Evolutionary conservation across 2,888 invertebrate species (phyloP), one percentile per base, ranked within the genome.

Genomic region (Epiblema foenella): DNA sequence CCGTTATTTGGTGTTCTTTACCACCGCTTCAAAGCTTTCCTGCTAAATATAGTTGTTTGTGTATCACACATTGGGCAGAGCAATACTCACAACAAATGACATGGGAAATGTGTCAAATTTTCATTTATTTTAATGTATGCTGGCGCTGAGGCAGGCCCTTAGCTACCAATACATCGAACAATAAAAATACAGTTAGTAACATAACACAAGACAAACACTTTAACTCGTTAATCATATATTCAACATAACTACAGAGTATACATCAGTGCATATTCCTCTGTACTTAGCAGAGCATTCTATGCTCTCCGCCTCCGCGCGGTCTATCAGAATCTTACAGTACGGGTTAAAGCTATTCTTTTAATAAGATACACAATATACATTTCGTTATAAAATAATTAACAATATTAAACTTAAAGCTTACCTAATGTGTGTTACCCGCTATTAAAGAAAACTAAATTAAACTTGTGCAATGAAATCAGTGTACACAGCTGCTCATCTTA

Each of bases 11-110:
- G 84, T 83, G 83, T 80, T 78, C 83, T 79, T 78, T 82, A 81
- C 83, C 81, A 83, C 82, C 84, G 84, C 85, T 85, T 84, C 77
- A 79, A n/a, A 79, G 86, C 87, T 87, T 87, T 74, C 77, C 79
- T 77, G 75, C 73, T 80, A 78, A 79, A 62, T 71, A 67, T 71
- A 67, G 54, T 52, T 65, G 66, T 71, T 71, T 54, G 18, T 69
- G 60, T 0, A 54, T 20, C 17, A 51, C 67, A 56, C 54, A 60
- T 56, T 60, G 69, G 68, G 46, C 59, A 37, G 1, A n/a, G 8
- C 7, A 39, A 12, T 39, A n/a, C n/a, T n/a, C n/a, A n/a, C 4
- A 39, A 39, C 11, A 4, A 5, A 1, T 46, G 42, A 42, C 46
- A 46, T 46, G 15, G 15, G 15, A 4, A 15, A 33, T 5, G 9